Base-by-base conservation (phyloP, 30 jellyfish, hydroid and myxozoan genomes). In the Aurelia aurita complex sp. Pacific region DNA sequence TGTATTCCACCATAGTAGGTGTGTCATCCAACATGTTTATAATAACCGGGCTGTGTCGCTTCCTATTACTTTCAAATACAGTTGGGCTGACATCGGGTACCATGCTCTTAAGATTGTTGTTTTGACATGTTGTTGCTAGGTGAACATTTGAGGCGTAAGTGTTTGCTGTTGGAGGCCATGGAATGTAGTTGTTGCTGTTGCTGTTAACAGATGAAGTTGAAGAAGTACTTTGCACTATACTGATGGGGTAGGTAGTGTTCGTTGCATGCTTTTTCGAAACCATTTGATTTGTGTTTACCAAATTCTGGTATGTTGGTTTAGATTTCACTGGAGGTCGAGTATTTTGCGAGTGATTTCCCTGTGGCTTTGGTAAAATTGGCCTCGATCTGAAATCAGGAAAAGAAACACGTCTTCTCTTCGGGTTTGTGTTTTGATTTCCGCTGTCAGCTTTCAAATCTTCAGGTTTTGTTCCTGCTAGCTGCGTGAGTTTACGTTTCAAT, bases 401-500 rank as follows among this genome's bases (percentile, higher is more conserved):
- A 10, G 75, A 7, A 17, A 35, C 18, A 15, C 73, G 51, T 23
- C 63, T 70, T 61, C 50, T 83, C 34, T 83, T 83, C 38, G 70
- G 80, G 29, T 51, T 23, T 32, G 69, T 5, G 85, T 12, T 32
- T 71, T 59, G 38, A 6, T 51, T 82, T 63, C 69, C 77, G 57
- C 57, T 46, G 57, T 46, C 15, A 6, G 57, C 14, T 46, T 13
- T 57, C 33, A 23, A 0, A 2, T 36, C 87, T n/a, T 53, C 80
- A 11, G 71, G 57, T 73, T 79, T 88, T 59, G 96, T 57, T 82
- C 96, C 88, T 19, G 82, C 89, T 63, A 66, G 84, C 74, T 86
- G 88, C 29, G 50, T 54, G 92, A 78, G 86, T 80, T 85, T 88
- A 0, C 96, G 96, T 74, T 88, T 88, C 55, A 85, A 52, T 23